Evolutionary conservation across 2,888 invertebrate genomes (phyloP), one percentile per base, ranked within the genome.

Genomic region (Celastrina argiolus): DNA sequence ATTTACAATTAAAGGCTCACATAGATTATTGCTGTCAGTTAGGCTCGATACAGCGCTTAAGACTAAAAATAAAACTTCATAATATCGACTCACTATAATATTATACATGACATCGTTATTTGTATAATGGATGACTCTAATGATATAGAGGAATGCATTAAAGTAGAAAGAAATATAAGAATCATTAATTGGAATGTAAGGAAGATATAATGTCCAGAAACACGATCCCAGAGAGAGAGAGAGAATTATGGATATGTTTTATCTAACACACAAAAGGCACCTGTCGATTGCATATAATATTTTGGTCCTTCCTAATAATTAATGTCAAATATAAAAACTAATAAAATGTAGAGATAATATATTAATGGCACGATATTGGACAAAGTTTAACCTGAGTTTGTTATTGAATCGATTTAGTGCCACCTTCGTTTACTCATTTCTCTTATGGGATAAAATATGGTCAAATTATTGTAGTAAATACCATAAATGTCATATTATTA

Each of bases 151-250:
- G 89, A 89, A 90, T 89, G 89, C 79, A 83, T 82, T 76, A 58
- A 28, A 65, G 75, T 69, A 69, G 71, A 69, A 78, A 81, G 76
- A 80, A 74, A 81, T 77, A 78, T 78, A 79, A 76, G 81, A 82
- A 82, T 81, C 81, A 82, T 84, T 88, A 85, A 87, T 88, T 90
- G 90, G 90, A 90, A 90, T 90, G 89, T 90, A 79, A 83, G 80
- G 89, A 90, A 89, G 88, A 75, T 75, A 75, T 75, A 76, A 74
- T 76, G 77, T 71, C 69, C 65, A 72, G 71, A 73, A 16, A 68
- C 66, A 66, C 64, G 74, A 70, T 69, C 69, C 66, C 73, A 74
- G 70, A 68, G 73, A 67, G 73, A 73, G 71, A 71, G 73, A 67
- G 73, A 73, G 71, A 72, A 73, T 70, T 69, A 75, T 74, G 74